phyloP scores from a whole-genome alignment of 2,797 vertebrate species.

The Sylvilagus floridanus region DNA sequence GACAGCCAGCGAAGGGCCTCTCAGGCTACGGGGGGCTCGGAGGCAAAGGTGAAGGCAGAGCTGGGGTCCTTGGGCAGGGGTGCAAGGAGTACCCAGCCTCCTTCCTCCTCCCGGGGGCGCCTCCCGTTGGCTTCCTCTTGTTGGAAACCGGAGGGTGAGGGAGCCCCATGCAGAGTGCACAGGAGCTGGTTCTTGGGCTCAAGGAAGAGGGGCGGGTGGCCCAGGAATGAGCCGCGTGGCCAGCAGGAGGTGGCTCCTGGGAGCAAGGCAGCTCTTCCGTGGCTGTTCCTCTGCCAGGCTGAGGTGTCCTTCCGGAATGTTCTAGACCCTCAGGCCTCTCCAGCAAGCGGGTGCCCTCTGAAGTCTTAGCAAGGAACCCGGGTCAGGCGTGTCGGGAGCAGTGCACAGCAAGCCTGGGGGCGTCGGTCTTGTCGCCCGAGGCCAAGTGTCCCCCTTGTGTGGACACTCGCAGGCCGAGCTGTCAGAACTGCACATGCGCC shows the following conservation, averaged over 20 bases:
- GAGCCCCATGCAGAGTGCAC: accelerated
- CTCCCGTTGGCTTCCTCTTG: neutral
- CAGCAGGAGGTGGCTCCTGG: neutral
- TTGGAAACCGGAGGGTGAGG: neutral
- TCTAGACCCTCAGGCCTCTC: no score
- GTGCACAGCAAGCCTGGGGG: no score
- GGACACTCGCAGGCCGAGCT: accelerated
- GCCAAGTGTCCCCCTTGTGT: accelerated
- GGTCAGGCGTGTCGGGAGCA: neutral
- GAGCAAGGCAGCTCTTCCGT: neutral
- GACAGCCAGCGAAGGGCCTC: no score
- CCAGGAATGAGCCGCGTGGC: neutral
- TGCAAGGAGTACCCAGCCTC: accelerated
- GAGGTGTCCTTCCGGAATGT: accelerated
- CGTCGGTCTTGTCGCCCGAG: no score
- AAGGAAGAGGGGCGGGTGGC: accelerated
- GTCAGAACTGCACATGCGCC: accelerated
- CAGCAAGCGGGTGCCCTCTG: accelerated
- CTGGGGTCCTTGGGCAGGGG: accelerated
- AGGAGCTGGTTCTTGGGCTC: accelerated
- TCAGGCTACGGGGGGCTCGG: no score
- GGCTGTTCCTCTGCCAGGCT: accelerated
- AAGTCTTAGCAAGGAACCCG: accelerated
- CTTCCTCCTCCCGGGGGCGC: accelerated
- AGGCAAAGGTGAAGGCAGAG: neutral